Percentiles rank a stretch among this genome's conserved stretches.
Evolutionary conservation across 1,140 invertebrate species (phyloP).

Genomic region (Cryptotermes secundus): DNA sequence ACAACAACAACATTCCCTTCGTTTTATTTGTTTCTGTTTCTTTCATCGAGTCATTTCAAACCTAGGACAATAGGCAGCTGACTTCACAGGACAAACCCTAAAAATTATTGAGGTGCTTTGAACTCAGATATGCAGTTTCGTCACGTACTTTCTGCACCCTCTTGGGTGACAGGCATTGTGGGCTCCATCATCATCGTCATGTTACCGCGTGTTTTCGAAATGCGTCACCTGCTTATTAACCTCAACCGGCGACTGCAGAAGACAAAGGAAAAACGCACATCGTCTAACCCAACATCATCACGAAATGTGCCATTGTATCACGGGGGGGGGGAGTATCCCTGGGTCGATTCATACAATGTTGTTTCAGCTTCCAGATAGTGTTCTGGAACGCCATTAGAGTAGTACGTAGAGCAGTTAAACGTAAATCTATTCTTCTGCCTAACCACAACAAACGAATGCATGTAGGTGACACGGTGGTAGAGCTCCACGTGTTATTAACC

Average conservation of each 20-base stretch:
- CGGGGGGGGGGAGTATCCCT: not conserved
- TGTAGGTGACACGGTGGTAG: no score
- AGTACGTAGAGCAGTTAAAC: no score
- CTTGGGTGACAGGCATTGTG: not conserved
- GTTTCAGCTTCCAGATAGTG: no score
- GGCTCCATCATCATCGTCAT: not conserved
- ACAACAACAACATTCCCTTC: not conserved
- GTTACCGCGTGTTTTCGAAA: slow-evolving; percentile 3
- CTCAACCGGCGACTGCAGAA: not conserved
- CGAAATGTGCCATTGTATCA: not conserved
- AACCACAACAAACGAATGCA: no score
- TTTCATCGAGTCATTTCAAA: not conserved
- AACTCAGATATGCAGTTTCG: not conserved
- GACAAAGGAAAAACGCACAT: not conserved
- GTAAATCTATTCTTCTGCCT: no score
- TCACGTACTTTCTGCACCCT: not conserved
- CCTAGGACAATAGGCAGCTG: not conserved
- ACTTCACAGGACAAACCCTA: not conserved
- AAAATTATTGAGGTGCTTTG: not conserved
- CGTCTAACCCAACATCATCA: not conserved
- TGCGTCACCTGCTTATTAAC: not conserved
- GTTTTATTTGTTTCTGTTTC: not conserved
- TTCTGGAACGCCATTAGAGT: no score
- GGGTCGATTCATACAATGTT: not conserved
- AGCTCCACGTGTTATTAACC: no score